Percentiles rank a stretch among this genome's conserved stretches.
Evolutionary conservation across 2,888 invertebrate genomes (phyloP).

Genomic region (Drosophila prolongata): DNA sequence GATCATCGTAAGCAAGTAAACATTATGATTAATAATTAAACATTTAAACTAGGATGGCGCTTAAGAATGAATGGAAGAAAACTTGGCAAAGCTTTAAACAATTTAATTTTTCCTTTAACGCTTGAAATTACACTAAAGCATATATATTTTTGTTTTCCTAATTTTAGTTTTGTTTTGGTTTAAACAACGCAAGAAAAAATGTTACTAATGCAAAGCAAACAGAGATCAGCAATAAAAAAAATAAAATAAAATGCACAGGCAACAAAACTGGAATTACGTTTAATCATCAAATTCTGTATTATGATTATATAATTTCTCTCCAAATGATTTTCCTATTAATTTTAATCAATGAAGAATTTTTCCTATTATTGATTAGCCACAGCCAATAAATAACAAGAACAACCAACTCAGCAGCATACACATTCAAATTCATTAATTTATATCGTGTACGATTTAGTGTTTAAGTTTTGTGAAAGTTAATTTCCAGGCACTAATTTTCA

Average conservation of each 20-base stretch:
- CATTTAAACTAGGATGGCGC: conserved; percentile 67
- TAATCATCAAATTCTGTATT: conserved; percentile 59
- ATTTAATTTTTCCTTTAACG: conserved; percentile 72
- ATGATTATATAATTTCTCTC: conserved; percentile 38
- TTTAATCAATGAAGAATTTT: conserved; percentile 66
- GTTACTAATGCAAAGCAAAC: conserved; percentile 72
- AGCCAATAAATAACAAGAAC: conserved; percentile 35
- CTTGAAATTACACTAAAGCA: conserved; percentile 41
- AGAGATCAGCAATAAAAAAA: conserved; percentile 54
- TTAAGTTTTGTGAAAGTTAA: conserved; percentile 41
- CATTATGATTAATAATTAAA: conserved; percentile 62
- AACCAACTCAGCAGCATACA: conserved; percentile 50
- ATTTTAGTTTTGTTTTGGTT: conserved; percentile 68
- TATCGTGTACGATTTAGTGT: conserved; percentile 39
- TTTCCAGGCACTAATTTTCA: conserved; percentile 52
- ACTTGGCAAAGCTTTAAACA: conserved; percentile 83
- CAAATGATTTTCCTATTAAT: conserved; percentile 73
- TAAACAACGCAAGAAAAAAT: conserved; percentile 55
- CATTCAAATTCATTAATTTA: conserved; percentile 72
- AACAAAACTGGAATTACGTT: conserved; percentile 21
- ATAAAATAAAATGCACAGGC: conserved; percentile 16
- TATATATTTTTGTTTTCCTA: conserved; percentile 63
- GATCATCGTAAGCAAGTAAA: conserved; percentile 59
- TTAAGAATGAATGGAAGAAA: conserved; percentile 48
- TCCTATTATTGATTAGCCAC: conserved; percentile 71